These are phyloP conservation scores for Nowickia ferox DNA, from an alignment of 2,888 invertebrate species.

Conservation along the genomic window DNA sequence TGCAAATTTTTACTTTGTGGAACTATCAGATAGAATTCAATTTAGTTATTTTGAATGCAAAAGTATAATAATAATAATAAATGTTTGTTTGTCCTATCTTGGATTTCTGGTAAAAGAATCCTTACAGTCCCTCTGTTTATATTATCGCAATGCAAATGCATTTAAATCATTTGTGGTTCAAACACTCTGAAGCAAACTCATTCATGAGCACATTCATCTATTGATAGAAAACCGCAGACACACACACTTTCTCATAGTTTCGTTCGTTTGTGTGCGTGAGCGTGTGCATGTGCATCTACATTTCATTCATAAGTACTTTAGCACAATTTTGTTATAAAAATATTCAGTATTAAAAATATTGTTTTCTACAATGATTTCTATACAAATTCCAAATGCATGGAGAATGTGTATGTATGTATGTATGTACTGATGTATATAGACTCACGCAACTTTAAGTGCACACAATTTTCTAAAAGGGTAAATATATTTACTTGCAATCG, in stretches of 20 bases:
- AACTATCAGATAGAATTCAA: too few relatives aligned
- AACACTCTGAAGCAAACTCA: neutral
- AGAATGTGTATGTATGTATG: neutral
- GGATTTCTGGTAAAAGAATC: neutral
- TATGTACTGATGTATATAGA: neutral
- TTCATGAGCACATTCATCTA: neutral
- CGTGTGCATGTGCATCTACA: neutral
- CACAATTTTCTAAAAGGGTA: slow-evolving; percentile 9
- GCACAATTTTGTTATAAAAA: slow-evolving; percentile 33
- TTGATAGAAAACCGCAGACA: slow-evolving; percentile 4
- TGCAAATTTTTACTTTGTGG: too few relatives aligned
- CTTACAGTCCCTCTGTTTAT: neutral
- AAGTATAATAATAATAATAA: too few relatives aligned
- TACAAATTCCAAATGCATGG: slow-evolving; percentile 10
- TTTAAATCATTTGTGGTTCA: slow-evolving; percentile 50
- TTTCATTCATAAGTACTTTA: slow-evolving; percentile 33
- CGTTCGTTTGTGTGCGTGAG: neutral
- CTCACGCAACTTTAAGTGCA: slow-evolving; percentile 15
- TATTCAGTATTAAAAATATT: neutral
- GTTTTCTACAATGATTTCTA: slow-evolving; percentile 39
- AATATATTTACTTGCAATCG: neutral
- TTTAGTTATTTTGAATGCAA: too few relatives aligned
- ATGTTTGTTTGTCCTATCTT: neutral
- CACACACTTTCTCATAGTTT: neutral
- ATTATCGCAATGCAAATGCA: slow-evolving; percentile 5